These are phyloP conservation scores for Triplophysa bombifrons DNA, from an alignment of 2,797 vertebrate species.

Conservation along the genomic window DNA sequence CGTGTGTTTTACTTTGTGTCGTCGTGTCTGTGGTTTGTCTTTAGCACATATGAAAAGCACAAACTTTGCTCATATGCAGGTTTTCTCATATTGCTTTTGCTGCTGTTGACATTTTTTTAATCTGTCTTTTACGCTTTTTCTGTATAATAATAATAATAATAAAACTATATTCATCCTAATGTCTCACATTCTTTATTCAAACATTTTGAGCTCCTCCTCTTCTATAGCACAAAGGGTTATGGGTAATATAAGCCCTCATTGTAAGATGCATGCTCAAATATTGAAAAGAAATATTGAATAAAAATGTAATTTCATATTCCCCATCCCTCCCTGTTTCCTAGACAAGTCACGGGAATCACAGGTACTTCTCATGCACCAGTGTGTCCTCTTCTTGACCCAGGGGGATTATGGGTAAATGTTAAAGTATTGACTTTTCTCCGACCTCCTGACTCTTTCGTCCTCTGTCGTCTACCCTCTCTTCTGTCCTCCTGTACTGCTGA, in stretches of 20 bases:
- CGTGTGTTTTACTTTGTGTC: conserved; percentile 15
- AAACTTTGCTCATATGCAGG: conserved; percentile 63
- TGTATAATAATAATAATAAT: conserved; percentile 66
- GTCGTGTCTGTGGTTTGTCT: conserved; percentile 55
- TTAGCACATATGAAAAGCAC: conserved; percentile 68
- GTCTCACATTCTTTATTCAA: not conserved
- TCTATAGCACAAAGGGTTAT: not conserved
- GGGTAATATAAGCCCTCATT: not conserved
- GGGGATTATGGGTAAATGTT: conserved; percentile 59
- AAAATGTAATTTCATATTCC: conserved; percentile 35
- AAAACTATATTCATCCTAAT: conserved; percentile 33
- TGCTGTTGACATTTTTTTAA: conserved; percentile 74
- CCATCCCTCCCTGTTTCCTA: conserved; percentile 15
- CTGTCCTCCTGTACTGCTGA: not conserved
- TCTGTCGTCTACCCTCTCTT: not conserved
- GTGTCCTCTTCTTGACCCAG: conserved; percentile 41
- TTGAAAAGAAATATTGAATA: not conserved
- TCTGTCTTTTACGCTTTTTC: conserved; percentile 73
- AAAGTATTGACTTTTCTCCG: conserved; percentile 48
- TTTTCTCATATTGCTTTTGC: conserved; percentile 68
- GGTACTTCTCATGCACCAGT: conserved; percentile 46
- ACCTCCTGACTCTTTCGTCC: conserved; percentile 36
- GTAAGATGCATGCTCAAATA: too few relatives aligned
- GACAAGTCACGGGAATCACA: conserved; percentile 29
- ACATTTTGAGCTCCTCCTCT: conserved; percentile 18